These are phyloP conservation scores for Mionectes olivaceus DNA, from an alignment of 2,797 vertebrate genomes.

Conservation along the genomic window DNA sequence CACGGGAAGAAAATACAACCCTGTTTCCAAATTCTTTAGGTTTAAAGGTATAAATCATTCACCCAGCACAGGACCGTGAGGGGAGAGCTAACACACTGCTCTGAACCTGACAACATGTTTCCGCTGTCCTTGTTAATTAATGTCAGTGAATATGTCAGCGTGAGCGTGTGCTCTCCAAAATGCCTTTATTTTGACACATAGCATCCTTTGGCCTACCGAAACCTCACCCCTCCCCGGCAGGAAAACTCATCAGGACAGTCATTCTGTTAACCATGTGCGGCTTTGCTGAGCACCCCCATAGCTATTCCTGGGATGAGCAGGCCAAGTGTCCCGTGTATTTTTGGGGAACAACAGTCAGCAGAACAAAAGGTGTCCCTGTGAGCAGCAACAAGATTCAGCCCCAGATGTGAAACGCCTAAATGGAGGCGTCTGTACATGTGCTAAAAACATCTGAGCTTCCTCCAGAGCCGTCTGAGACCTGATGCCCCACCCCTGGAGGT, in stretches of 20 bases:
- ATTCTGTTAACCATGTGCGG: rapidly evolving
- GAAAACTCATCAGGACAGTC: not conserved
- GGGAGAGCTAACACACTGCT: not conserved
- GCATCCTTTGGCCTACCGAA: not conserved
- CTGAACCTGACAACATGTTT: not conserved
- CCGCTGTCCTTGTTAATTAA: not conserved
- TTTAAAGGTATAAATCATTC: not conserved
- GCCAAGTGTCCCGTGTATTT: not conserved
- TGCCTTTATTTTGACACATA: not conserved
- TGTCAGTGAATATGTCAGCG: not conserved
- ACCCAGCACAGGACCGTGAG: not conserved
- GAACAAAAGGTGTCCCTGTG: not conserved
- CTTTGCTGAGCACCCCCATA: not conserved
- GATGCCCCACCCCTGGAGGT: not conserved
- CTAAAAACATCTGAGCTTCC: not conserved
- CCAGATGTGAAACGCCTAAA: not conserved
- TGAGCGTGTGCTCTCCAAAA: rapidly evolving
- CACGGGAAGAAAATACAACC: not conserved
- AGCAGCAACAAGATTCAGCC: not conserved
- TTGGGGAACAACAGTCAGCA: not conserved
- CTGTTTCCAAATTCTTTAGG: not conserved
- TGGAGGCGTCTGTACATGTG: rapidly evolving
- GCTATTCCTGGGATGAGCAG: not conserved
- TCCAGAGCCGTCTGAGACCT: not conserved
- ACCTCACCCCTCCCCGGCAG: not conserved